These are phyloP conservation scores for Carassius auratus DNA, from an alignment of 2,113 vertebrate species.

Conservation along the genomic window DNA sequence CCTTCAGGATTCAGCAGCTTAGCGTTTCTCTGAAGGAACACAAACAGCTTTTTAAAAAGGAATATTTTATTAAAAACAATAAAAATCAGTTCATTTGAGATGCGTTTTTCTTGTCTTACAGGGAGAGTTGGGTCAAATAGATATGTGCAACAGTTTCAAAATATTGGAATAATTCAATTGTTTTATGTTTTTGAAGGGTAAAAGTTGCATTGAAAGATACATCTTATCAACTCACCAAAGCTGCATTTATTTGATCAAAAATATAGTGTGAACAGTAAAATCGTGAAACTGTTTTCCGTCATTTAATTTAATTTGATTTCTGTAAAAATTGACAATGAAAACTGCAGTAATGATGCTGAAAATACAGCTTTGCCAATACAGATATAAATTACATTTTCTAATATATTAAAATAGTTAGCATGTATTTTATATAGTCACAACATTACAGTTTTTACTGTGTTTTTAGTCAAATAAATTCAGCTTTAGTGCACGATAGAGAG, in stretches of 20 bases:
- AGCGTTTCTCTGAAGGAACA: constrained; percentile 1
- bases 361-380: background rate
- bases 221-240: too few species aligned
- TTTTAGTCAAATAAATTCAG: too few species aligned
- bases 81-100: background rate
- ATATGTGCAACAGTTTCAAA: background rate
- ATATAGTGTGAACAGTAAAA: too few species aligned
- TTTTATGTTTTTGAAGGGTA: too few species aligned
- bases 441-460: too few species aligned
- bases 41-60: background rate
- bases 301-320: too few species aligned
- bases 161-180: background rate
- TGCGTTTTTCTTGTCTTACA: background rate
- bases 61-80: background rate
- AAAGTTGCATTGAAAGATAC: too few species aligned
- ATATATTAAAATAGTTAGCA: too few species aligned
- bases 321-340: too few species aligned
- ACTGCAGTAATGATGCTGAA: too few species aligned
- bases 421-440: background rate
- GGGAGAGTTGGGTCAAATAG: background rate
- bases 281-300: too few species aligned
- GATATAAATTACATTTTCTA: background rate
- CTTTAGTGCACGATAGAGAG: background rate
- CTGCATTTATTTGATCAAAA: too few species aligned
- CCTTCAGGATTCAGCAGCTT: constrained; percentile 7